A percentile compares a stretch with the other conserved stretches of the same genome.
phyloP scores from a whole-genome alignment of 2,888 invertebrate genomes.

The Argyresthia goedartella region DNA sequence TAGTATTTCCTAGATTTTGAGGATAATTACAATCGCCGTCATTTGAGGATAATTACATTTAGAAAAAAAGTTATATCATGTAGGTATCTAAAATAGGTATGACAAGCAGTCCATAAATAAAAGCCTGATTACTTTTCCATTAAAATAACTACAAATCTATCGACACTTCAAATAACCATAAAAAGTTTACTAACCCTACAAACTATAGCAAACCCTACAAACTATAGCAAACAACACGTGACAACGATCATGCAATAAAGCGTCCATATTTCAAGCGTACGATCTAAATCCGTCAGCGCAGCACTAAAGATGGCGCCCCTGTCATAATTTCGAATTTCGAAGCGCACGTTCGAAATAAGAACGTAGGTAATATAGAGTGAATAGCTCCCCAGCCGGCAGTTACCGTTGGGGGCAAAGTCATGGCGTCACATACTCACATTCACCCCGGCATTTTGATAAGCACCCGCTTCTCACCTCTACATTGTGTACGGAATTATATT shows the following conservation, averaged over 20 bases:
- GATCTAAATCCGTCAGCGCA: conserved; percentile 43
- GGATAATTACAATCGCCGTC: too few relatives aligned
- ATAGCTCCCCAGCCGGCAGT: conserved; percentile 48
- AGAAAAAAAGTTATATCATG: too few relatives aligned
- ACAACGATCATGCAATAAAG: background rate
- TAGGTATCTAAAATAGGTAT: too few relatives aligned
- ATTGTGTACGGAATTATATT: background rate
- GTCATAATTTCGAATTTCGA: conserved; percentile 35
- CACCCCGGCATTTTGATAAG: conserved; percentile 37
- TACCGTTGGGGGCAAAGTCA: conserved; percentile 20
- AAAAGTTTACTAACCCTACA: background rate
- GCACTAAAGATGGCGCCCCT: conserved; percentile 37
- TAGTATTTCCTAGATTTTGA: too few relatives aligned
- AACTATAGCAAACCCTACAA: background rate
- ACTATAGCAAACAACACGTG: too few relatives aligned
- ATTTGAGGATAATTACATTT: too few relatives aligned
- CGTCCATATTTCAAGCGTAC: conserved; percentile 31
- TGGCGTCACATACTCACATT: conserved; percentile 25
- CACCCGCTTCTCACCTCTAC: conserved; percentile 11
- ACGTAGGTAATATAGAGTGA: conserved; percentile 34
- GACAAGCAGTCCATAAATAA: too few relatives aligned
- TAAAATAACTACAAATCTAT: too few relatives aligned
- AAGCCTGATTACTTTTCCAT: too few relatives aligned
- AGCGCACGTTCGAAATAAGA: conserved; percentile 27
- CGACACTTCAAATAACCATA: too few relatives aligned